A percentile compares a stretch with the other conserved stretches of the same genome.
phyloP scores from a whole-genome alignment of 2,113 vertebrate species.

The Donacobius atricapilla region DNA sequence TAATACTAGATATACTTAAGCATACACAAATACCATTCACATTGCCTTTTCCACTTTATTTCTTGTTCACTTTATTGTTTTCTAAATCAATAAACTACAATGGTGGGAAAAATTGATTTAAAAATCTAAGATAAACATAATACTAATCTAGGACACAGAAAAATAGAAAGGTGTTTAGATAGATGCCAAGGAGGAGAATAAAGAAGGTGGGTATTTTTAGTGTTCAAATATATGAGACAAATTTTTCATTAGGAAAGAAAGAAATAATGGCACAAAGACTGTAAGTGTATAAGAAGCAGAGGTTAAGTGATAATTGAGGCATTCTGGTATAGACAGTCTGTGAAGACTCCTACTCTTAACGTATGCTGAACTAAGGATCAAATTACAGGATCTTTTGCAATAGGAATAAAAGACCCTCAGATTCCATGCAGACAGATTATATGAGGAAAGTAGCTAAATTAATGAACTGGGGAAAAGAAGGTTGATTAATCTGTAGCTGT shows the following conservation, averaged over 20 bases:
- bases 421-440: neutral
- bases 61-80: neutral
- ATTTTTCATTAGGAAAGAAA: neutral
- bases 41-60: neutral
- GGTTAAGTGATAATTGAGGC: neutral
- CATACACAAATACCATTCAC: neutral
- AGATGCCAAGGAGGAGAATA: neutral
- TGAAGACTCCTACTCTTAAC: neutral
- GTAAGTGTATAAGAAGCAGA: neutral
- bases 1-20: neutral
- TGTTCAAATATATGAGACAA: neutral
- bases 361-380: neutral
- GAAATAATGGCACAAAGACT: neutral
- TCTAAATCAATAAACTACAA: neutral
- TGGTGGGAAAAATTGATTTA: neutral
- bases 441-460: neutral
- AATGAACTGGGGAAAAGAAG: conserved; percentile 11
- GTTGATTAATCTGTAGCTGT: neutral
- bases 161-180: neutral
- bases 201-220: neutral
- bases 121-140: neutral
- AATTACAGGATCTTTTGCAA: neutral
- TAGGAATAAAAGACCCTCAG: neutral
- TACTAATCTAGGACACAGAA: neutral
- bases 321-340: neutral